Conservation (phyloP, 2,797 vertebrate species). For the Malurus splendens region DNA sequence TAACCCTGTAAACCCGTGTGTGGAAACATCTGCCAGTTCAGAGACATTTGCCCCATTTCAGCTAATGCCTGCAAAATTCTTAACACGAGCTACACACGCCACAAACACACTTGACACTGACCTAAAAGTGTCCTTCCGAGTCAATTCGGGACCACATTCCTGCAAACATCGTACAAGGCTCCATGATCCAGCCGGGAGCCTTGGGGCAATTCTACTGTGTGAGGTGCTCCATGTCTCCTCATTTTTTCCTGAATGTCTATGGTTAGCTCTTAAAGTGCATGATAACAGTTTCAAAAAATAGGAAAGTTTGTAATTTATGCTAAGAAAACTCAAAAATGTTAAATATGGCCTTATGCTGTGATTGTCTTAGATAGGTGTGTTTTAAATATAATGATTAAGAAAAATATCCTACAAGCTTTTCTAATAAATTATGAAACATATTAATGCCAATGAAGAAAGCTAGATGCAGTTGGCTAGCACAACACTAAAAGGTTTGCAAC, state of each 20-base stretch:
- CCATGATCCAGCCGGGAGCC: neutral
- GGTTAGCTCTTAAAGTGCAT: neutral
- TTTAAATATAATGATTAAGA: neutral
- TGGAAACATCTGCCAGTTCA: neutral
- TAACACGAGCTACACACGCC: neutral
- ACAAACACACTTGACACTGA: fast-evolving
- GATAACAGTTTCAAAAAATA: neutral
- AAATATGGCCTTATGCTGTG: neutral
- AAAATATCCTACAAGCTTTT: neutral
- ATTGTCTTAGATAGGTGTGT: neutral
- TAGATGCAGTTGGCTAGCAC: neutral
- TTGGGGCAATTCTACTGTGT: neutral
- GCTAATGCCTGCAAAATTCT: neutral
- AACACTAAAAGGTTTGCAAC: neutral
- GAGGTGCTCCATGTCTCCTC: neutral
- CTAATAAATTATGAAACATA: neutral
- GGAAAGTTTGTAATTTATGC: neutral
- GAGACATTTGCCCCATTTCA: neutral
- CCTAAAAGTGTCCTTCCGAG: neutral
- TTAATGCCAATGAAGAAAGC: neutral
- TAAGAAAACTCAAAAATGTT: neutral
- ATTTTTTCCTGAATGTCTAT: neutral
- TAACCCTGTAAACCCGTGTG: fast-evolving
- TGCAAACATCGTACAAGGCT: neutral
- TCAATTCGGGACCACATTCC: neutral